A percentile compares a stretch with the other conserved stretches of the same genome.
Evolutionary conservation across 1,140 invertebrate species (phyloP).

Genomic region (Maniola jurtina): DNA sequence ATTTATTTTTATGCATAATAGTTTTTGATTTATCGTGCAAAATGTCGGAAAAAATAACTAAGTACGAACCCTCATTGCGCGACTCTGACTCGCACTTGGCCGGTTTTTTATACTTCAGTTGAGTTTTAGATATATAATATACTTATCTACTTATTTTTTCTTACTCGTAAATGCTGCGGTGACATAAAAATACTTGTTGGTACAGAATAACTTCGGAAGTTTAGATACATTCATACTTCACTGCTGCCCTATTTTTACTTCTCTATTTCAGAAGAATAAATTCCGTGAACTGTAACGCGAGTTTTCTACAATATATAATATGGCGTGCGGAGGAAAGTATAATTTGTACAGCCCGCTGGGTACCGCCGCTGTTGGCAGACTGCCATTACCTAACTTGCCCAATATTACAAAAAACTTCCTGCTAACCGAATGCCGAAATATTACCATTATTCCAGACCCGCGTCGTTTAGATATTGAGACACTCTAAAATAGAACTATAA

Average conservation of each 20-base stretch:
- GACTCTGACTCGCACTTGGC: too few relatives aligned
- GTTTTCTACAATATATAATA: slow-evolving; percentile 25
- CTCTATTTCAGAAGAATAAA: slow-evolving; percentile 19
- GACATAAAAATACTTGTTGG: background rate
- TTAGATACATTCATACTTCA: background rate
- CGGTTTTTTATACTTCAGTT: too few relatives aligned
- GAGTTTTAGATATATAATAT: too few relatives aligned
- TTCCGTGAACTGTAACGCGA: slow-evolving; percentile 19
- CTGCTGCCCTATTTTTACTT: background rate
- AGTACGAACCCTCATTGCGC: too few relatives aligned
- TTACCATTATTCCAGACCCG: background rate
- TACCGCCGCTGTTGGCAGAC: slow-evolving; percentile 22
- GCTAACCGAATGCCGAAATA: slow-evolving; percentile 21
- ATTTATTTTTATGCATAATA: too few relatives aligned
- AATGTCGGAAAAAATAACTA: too few relatives aligned
- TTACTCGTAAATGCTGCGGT: background rate
- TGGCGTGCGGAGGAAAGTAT: slow-evolving; percentile 20
- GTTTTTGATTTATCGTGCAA: too few relatives aligned
- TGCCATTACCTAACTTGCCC: slow-evolving; percentile 27
- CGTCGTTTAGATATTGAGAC: background rate
- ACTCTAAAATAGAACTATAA: background rate
- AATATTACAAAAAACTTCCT: slow-evolving; percentile 31
- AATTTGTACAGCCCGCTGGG: slow-evolving; percentile 25
- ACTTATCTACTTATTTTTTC: too few relatives aligned
- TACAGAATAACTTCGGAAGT: background rate